Percentiles rank a stretch among this genome's conserved stretches.
Evolutionary conservation across 2,888 invertebrate genomes (phyloP).

Genomic region (Melanotus villosus): DNA sequence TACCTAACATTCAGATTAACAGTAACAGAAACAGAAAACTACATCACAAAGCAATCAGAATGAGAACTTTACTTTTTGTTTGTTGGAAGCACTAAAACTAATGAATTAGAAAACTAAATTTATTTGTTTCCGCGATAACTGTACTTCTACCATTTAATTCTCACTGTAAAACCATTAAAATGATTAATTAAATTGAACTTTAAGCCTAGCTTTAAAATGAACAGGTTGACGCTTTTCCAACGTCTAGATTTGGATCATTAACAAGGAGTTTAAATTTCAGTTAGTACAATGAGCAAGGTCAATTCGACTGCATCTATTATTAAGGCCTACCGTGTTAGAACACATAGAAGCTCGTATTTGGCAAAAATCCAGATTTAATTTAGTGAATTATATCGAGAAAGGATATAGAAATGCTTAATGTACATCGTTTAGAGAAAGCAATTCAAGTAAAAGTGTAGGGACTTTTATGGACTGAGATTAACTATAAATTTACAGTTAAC

Average conservation of each 20-base stretch:
- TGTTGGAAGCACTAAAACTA: not conserved
- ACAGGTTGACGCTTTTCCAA: not conserved
- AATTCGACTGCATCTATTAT: conserved; percentile 21
- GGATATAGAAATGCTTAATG: conserved; percentile 7
- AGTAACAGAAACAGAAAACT: no score
- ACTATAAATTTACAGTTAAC: no score
- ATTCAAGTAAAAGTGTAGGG: not conserved
- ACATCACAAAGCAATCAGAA: no score
- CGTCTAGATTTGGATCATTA: conserved; percentile 26
- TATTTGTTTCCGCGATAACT: no score
- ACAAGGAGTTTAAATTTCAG: conserved; percentile 3
- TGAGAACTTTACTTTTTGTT: no score
- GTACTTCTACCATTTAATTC: no score
- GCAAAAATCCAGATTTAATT: conserved; percentile 24
- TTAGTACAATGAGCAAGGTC: conserved; percentile 16
- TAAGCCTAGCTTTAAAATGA: not conserved
- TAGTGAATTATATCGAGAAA: not conserved
- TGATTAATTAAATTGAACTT: conserved; percentile 16
- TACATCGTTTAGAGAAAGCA: not conserved
- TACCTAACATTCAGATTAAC: no score
- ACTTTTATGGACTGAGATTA: not conserved
- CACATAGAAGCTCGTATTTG: conserved; percentile 4
- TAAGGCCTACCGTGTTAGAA: conserved; percentile 1
- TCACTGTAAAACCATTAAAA: not conserved
- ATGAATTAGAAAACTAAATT: conserved; percentile 6